These are phyloP conservation scores for Drosophila auraria DNA, from an alignment of 1,140 invertebrate species.

Conservation along the genomic window DNA sequence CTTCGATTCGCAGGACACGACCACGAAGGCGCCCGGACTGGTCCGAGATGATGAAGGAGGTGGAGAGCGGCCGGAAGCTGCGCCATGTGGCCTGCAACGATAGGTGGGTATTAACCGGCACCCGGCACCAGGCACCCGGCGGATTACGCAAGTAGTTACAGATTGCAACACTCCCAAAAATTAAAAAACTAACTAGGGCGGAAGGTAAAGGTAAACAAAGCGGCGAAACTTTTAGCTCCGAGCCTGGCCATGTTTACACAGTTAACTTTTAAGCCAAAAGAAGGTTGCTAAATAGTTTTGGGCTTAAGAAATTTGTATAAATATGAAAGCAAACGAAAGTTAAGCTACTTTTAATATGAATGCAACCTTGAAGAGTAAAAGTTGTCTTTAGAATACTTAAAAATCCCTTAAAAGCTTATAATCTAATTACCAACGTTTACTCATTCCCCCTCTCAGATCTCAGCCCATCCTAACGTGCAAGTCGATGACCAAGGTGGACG, in stretches of 20 bases:
- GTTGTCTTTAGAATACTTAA: not conserved
- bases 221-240: constrained; percentile 5
- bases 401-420: not conserved
- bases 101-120: constrained; percentile 85
- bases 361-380: not conserved
- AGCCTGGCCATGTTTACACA: constrained; percentile 4
- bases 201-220: constrained; percentile 11
- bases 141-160: constrained; percentile 25
- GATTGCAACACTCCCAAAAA: constrained; percentile 32
- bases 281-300: constrained; percentile 13
- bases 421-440: not conserved
- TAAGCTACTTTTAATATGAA: not conserved
- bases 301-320: not conserved
- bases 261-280: constrained; percentile 13
- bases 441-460: constrained; percentile 83
- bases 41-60: constrained; percentile 95
- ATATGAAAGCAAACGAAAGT: not conserved
- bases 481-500: constrained; percentile 89
- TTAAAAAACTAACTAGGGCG: constrained; percentile 19
- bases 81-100: constrained; percentile 94
- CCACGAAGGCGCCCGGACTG: constrained; percentile 93
- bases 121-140: not conserved
- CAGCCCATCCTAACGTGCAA: constrained; percentile 87
- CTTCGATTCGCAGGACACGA: constrained; percentile 86
- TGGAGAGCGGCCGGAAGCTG: constrained; percentile 91